Conservation (phyloP, 2,797 vertebrate species). For the Babyrousa celebensis region DNA sequence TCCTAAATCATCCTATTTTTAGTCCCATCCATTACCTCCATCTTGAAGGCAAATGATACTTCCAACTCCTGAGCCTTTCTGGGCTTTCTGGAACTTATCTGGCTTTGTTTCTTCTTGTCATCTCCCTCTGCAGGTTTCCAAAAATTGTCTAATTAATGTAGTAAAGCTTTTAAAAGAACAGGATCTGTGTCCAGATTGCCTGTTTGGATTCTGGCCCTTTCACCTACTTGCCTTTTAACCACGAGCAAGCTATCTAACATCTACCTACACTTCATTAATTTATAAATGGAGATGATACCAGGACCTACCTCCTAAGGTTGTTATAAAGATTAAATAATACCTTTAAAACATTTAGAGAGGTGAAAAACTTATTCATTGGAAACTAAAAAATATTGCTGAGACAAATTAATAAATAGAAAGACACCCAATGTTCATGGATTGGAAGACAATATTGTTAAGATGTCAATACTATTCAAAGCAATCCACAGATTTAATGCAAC, state of each 20-base stretch:
- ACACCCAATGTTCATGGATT: not conserved
- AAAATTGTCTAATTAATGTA: not conserved
- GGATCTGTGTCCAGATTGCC: not conserved
- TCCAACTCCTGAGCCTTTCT: not conserved
- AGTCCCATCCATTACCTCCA: not conserved
- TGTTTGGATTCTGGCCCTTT: not conserved
- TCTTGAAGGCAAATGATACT: not conserved
- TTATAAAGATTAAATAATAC: not conserved
- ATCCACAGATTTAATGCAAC: not conserved
- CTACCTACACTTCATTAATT: not conserved
- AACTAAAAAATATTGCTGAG: not conserved
- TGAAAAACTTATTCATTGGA: not conserved
- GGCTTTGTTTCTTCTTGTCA: not conserved
- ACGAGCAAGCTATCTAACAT: not conserved
- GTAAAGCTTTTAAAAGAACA: not conserved
- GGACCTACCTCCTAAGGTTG: not conserved
- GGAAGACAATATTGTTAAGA: not conserved
- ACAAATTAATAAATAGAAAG: not conserved
- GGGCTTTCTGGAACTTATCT: not conserved
- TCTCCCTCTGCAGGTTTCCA: not conserved
- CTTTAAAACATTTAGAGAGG: constrained; percentile 11
- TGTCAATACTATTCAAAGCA: not conserved
- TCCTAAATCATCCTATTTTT: not conserved
- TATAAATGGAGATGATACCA: not conserved
- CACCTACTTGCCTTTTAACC: not conserved